These are phyloP conservation scores for Mesembrinibis cayennensis DNA, from an alignment of 2,113 vertebrate species.

Conservation along the genomic window DNA sequence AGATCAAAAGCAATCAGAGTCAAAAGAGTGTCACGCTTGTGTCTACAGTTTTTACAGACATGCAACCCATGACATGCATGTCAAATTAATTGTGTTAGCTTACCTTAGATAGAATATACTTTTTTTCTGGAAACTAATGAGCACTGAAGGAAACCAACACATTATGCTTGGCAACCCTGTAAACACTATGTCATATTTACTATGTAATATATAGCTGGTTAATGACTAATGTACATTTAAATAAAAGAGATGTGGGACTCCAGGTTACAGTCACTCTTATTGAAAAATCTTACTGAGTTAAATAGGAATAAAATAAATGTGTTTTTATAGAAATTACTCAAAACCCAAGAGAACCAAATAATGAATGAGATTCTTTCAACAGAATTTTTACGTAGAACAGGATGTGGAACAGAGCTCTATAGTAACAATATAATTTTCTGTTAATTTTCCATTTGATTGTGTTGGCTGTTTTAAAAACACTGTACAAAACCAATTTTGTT, in stretches of 20 bases:
- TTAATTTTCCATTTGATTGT: background rate
- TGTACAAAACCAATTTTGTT: background rate
- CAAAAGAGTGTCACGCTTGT: background rate
- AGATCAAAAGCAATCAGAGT: background rate
- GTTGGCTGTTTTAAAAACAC: background rate
- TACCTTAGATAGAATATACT: background rate
- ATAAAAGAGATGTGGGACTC: background rate
- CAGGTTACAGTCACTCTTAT: background rate
- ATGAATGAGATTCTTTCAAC: background rate
- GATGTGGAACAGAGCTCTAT: background rate
- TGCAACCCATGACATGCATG: rapidly evolving
- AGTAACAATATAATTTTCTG: background rate
- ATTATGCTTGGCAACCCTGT: background rate
- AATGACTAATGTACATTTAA: background rate
- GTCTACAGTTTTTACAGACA: background rate
- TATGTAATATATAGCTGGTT: background rate
- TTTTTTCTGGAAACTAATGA: background rate
- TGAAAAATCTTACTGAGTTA: background rate
- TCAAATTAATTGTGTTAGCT: background rate
- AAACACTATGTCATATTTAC: background rate
- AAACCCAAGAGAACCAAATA: background rate
- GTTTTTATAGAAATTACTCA: background rate
- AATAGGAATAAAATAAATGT: background rate
- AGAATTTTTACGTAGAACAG: background rate
- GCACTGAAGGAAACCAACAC: background rate